These are phyloP conservation scores for Hypolimnas misippus DNA, from an alignment of 2,888 invertebrate genomes.

Conservation along the genomic window DNA sequence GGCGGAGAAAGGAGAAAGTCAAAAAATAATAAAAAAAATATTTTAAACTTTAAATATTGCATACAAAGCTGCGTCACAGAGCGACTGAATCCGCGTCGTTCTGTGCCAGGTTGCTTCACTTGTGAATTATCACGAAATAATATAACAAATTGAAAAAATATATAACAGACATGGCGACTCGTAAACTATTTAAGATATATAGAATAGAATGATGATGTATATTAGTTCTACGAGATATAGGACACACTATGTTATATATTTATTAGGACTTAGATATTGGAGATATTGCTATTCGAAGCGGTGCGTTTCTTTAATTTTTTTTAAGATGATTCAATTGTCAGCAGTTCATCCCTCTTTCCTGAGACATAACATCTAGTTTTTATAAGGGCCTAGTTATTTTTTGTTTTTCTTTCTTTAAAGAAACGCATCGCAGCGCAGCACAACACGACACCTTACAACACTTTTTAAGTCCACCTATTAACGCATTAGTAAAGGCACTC, in stretches of 20 bases:
- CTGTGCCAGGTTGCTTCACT: no score
- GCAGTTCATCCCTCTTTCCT: no score
- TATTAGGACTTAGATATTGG: not conserved
- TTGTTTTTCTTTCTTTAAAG: not conserved
- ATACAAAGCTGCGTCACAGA: no score
- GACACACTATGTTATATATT: not conserved
- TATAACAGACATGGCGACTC: not conserved
- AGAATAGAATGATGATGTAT: not conserved
- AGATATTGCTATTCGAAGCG: not conserved
- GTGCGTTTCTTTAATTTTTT: not conserved
- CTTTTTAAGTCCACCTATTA: constrained; percentile 15
- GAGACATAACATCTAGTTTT: no score
- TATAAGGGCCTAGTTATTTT: no score
- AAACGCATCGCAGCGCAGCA: constrained; percentile 3
- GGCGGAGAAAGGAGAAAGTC: constrained; percentile 53
- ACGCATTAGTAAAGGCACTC: constrained; percentile 39
- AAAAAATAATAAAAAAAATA: constrained; percentile 43
- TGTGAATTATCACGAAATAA: no score
- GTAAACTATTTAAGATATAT: not conserved
- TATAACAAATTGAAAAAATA: no score
- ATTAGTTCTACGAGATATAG: not conserved
- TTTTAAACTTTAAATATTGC: no score
- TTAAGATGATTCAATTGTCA: no score
- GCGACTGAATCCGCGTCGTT: no score
- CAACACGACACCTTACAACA: not conserved